Conservation (phyloP, 2,113 vertebrate genomes). For the Cyrtonyx montezumae region DNA sequence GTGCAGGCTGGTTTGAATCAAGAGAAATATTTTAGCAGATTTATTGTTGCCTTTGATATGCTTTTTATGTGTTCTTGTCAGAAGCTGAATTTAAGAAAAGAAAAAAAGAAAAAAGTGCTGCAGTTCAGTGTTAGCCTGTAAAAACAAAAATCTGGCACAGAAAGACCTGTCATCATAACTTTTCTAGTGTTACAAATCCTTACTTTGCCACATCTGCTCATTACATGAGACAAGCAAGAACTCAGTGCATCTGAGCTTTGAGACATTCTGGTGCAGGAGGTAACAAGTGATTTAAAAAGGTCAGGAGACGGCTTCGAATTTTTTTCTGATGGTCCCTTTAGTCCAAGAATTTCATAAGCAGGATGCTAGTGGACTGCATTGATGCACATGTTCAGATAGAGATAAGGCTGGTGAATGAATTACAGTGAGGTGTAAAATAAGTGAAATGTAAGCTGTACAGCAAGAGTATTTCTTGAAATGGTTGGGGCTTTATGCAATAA, state of each 20-base stretch:
- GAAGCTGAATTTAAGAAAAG: constrained; percentile 12
- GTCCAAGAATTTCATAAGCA: constrained; percentile 8
- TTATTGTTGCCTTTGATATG: constrained; percentile 54
- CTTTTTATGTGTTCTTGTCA: constrained; percentile 57
- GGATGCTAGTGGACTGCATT: background rate
- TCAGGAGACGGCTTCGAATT: background rate
- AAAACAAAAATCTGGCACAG: constrained; percentile 68
- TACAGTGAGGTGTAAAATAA: constrained; percentile 55
- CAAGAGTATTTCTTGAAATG: constrained; percentile 5
- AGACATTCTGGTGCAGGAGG: constrained; percentile 46
- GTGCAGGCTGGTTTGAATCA: background rate
- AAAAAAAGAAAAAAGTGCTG: constrained; percentile 14
- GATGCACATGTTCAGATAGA: constrained; percentile 20
- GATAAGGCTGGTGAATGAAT: constrained; percentile 12
- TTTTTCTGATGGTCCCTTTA: background rate
- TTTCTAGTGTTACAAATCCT: constrained; percentile 66
- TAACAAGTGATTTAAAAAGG: constrained; percentile 52
- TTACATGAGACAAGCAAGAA: constrained; percentile 56
- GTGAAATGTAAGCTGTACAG: constrained; percentile 43
- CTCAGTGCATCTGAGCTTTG: constrained; percentile 37
- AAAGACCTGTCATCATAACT: constrained; percentile 67
- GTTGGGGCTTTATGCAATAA: background rate
- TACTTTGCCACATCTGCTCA: constrained; percentile 69
- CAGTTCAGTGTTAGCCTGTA: constrained; percentile 53
- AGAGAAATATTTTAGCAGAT: constrained; percentile 1